Percentiles rank a stretch among this genome's conserved stretches.
phyloP scores from a whole-genome alignment of 2,888 invertebrate genomes.

The Sarcophaga rosellei region DNA sequence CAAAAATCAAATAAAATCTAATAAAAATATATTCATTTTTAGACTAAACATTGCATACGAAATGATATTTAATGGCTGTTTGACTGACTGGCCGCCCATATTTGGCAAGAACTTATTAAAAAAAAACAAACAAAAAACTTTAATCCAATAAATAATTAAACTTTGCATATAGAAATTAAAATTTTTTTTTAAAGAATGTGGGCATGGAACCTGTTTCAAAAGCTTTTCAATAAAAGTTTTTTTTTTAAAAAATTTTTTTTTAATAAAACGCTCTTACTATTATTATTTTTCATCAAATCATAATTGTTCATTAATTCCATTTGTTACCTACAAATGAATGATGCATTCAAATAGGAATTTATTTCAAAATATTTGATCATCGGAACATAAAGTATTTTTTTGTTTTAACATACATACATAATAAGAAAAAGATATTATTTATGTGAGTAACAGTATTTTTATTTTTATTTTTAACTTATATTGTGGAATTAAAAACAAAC shows the following conservation, averaged over 20 bases:
- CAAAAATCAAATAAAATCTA: neutral
- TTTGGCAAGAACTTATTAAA: neutral
- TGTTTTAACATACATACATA: no score
- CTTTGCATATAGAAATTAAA: neutral
- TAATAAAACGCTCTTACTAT: no score
- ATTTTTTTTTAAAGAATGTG: neutral
- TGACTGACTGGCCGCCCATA: neutral
- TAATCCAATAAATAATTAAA: neutral
- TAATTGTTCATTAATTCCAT: conserved; percentile 5
- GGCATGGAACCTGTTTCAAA: neutral
- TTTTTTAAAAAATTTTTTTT: neutral
- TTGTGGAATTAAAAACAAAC: no score
- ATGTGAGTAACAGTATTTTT: no score
- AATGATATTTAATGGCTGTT: no score
- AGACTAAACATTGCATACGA: neutral
- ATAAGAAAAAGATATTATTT: no score
- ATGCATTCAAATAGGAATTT: conserved; percentile 16
- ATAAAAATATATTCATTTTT: neutral
- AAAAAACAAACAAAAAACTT: neutral
- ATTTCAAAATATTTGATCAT: neutral
- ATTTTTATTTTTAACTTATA: no score
- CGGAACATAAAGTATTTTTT: neutral
- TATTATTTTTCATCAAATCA: neutral
- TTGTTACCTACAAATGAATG: neutral
- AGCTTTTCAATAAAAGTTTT: neutral